These are phyloP conservation scores for Marmota monax DNA, from an alignment of 2,113 vertebrate species.

Conservation along the genomic window DNA sequence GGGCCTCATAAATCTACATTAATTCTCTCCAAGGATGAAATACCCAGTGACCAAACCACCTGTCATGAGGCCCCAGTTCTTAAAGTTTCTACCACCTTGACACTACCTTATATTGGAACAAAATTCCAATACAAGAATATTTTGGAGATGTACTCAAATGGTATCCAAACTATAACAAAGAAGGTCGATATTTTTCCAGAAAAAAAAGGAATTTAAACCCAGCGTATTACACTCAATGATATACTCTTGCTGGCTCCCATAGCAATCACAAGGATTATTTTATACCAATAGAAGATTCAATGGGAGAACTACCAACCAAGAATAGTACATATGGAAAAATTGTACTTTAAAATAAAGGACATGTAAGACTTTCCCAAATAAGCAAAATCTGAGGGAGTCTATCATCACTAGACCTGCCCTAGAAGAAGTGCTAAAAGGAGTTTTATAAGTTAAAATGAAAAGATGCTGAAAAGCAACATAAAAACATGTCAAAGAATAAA, in stretches of 20 bases:
- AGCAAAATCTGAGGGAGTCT: background rate
- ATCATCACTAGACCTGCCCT: background rate
- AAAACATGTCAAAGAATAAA: background rate
- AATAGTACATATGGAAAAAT: background rate
- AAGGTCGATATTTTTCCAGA: background rate
- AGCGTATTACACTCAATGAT: background rate
- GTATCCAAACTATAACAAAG: background rate
- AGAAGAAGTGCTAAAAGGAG: background rate
- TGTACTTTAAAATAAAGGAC: background rate
- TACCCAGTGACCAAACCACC: background rate
- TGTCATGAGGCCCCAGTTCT: background rate
- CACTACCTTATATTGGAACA: background rate
- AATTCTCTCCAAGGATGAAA: background rate
- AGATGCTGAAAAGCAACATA: background rate
- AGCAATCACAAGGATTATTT: background rate
- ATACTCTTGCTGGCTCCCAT: background rate
- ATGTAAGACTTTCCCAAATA: background rate
- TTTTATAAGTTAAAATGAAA: background rate
- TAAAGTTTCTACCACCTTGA: background rate
- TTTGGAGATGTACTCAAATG: background rate
- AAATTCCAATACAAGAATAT: background rate
- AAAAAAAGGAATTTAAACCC: slow-evolving; percentile 9
- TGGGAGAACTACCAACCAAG: background rate
- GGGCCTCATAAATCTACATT: background rate
- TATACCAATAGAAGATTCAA: background rate